A percentile compares a stretch with the other conserved stretches of the same genome.
These are phyloP conservation scores for Mesoligia furuncula DNA, from an alignment of 2,888 invertebrate genomes.

Conservation along the genomic window DNA sequence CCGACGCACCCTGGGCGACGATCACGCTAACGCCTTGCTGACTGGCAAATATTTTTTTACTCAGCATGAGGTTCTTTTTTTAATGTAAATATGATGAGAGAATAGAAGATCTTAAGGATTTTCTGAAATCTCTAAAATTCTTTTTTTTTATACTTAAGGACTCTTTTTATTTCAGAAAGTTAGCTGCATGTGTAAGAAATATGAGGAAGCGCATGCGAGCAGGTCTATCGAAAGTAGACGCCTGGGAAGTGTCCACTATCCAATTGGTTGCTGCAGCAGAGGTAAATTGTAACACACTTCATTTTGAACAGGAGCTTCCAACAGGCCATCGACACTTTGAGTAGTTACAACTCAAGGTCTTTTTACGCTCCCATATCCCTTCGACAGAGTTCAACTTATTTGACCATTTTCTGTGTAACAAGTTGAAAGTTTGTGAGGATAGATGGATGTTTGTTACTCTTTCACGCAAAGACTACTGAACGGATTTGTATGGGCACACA, in stretches of 20 bases:
- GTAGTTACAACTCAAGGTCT: too few relatives aligned
- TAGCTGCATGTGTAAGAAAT: constrained; percentile 91
- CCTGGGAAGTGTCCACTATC: constrained; percentile 95
- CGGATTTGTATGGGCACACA: too few relatives aligned
- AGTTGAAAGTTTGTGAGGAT: too few relatives aligned
- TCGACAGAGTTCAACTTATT: too few relatives aligned
- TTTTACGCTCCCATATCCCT: too few relatives aligned
- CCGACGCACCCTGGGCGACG: not conserved
- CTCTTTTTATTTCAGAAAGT: constrained; percentile 90
- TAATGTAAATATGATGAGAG: not conserved
- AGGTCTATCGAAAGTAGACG: constrained; percentile 93
- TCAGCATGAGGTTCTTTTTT: not conserved
- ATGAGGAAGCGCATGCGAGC: constrained; percentile 91
- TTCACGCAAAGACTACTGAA: too few relatives aligned
- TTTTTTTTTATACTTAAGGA: not conserved
- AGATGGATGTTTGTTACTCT: too few relatives aligned
- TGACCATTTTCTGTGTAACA: too few relatives aligned
- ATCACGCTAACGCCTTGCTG: not conserved
- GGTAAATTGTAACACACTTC: constrained; percentile 78
- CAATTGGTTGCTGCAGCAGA: constrained; percentile 95
- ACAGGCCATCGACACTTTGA: too few relatives aligned
- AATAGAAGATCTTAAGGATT: not conserved
- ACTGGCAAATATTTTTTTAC: not conserved
- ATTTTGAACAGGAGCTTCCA: not conserved
- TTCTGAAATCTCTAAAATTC: not conserved